Evolutionary conservation across 1,140 invertebrate genomes (phyloP).

Genomic region (Scaptomyza montana): DNA sequence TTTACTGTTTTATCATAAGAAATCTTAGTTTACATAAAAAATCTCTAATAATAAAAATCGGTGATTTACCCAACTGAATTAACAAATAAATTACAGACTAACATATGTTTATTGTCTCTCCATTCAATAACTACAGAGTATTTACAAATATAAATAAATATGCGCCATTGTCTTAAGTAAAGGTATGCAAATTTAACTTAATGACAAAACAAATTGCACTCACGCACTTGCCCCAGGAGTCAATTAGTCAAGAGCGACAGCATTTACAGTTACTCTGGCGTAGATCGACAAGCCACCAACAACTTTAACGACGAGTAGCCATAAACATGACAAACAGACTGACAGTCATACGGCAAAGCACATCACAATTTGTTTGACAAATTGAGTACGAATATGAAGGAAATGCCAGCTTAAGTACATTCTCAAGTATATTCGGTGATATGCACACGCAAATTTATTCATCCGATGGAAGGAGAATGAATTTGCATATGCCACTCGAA

Average conservation of each 20-base stretch:
- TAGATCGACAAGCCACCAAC: constrained; percentile 32
- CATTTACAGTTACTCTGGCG: constrained; percentile 48
- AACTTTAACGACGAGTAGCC: constrained; percentile 5
- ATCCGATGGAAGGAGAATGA: neutral
- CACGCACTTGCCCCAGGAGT: constrained; percentile 47
- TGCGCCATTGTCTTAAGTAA: constrained; percentile 7
- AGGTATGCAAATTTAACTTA: constrained; percentile 55
- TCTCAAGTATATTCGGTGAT: constrained; percentile 38
- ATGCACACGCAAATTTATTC: constrained; percentile 43
- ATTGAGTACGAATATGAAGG: constrained; percentile 50
- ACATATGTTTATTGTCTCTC: too few relatives aligned
- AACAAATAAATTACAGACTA: too few relatives aligned
- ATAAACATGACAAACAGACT: constrained; percentile 46
- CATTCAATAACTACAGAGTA: constrained; percentile 7
- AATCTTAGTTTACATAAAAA: too few relatives aligned
- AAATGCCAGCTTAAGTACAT: constrained; percentile 47
- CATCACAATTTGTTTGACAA: constrained; percentile 43
- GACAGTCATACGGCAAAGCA: constrained; percentile 5
- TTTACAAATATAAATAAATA: constrained; percentile 6
- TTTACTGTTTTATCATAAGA: too few relatives aligned
- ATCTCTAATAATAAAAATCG: too few relatives aligned
- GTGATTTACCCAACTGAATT: too few relatives aligned
- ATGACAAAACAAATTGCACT: constrained; percentile 42
- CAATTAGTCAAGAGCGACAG: constrained; percentile 67
- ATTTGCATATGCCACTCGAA: constrained; percentile 45